Base-by-base conservation (phyloP, 64 coral and sea anemone genomes). In the Pocillopora damicornis region DNA sequence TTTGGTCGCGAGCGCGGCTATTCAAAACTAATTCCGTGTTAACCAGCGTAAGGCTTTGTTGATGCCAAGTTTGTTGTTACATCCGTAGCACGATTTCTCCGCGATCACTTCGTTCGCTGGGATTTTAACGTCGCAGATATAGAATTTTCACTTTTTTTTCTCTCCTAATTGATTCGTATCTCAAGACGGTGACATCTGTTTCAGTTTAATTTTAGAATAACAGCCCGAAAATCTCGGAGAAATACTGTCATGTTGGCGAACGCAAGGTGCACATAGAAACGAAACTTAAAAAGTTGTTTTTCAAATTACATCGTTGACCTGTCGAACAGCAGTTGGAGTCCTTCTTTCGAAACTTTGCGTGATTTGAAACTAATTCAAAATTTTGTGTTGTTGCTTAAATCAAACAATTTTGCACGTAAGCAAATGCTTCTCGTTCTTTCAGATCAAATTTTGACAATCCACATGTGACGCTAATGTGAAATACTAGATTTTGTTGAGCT, bases 21-120 rank as follows among this genome's bases (percentile, higher is more conserved):
- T 85, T 85, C 65, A 85, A 85, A 51, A 22, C 81, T 58, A 85
- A 85, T 36, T 85, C 81, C 11, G 11, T 85, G 37, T 72, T 72
- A 67, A 71, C n/a, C 25, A 23, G 58, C 6, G 72, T 63, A 85
- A 72, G 57, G 65, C 37, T 30, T 72, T 85, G 80, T 83, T 83
- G 80, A 83, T 83, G 80, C 61, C 56, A 67, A 82, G 60, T 38
- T 71, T 23, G 67, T 71, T 71, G 67, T 25, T 71, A 71, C 67
- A 71, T 20, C n/a, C 22, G 57, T 77, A 20, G 75, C 16, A 37
- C 20, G 67, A 25, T 8, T 23, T 71, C 12, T 23, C 25, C 67
- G 20, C 67, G 4, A 1, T 71, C 20, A 71, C 5, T 25, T 56
- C 18, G 9, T 77, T 51, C 9, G 42, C 35, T 77, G 16, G 42